phyloP scores from a whole-genome alignment of 2,797 vertebrate genomes.

The Ciconia nigra region DNA sequence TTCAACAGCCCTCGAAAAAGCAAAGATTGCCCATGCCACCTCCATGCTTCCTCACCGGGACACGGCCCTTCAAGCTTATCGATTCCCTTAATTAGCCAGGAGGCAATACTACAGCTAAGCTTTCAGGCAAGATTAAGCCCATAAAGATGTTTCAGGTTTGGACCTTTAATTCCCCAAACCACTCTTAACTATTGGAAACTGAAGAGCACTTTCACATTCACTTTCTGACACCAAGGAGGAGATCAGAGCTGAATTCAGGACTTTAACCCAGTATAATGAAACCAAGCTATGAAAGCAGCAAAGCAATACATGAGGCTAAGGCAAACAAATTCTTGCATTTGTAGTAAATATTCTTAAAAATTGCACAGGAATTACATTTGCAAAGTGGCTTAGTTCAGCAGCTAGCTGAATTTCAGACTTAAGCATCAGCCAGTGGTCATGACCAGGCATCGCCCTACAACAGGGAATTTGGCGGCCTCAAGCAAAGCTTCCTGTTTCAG shows the following conservation, averaged over 20 bases:
- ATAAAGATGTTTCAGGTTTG: neutral
- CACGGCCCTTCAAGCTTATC: neutral
- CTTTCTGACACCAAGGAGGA: neutral
- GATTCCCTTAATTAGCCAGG: neutral
- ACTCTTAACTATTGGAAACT: accelerated
- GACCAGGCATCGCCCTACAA: neutral
- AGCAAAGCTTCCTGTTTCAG: neutral
- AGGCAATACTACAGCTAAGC: neutral
- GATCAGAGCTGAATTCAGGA: neutral
- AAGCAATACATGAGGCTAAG: neutral
- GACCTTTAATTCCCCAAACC: neutral
- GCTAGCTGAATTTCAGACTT: neutral
- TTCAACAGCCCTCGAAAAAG: neutral
- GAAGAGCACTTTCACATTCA: neutral
- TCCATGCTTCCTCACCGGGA: accelerated
- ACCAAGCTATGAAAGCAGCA: neutral
- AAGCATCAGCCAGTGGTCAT: neutral
- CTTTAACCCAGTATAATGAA: neutral
- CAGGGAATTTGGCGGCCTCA: neutral
- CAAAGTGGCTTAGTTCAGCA: neutral
- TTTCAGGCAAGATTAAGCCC: neutral
- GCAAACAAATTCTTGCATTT: neutral
- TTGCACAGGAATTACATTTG: neutral
- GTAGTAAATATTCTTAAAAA: neutral
- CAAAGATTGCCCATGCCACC: neutral